Base-by-base conservation (phyloP, 2,888 invertebrate genomes). In the Boloria euphrosyne region DNA sequence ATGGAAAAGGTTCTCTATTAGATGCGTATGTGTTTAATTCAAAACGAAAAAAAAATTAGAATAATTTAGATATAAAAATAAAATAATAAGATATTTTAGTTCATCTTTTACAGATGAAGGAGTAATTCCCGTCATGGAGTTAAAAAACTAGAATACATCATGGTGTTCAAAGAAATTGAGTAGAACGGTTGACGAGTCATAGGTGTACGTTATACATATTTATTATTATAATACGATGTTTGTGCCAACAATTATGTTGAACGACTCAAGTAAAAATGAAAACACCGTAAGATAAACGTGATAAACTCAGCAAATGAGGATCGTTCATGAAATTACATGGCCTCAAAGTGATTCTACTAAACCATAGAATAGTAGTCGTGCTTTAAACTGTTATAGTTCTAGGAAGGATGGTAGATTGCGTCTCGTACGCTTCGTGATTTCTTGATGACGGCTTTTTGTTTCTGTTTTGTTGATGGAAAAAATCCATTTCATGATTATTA, bases 351-450 rank as follows among this genome's bases (percentile, higher is more conserved):
- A 70, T 74, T 71, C 72, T 65, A 71, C 72, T 67, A 74, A 73
- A 66, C 68, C 52, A 65, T 71, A 65, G 69, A 67, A 65, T 66
- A 69, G 69, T 70, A 67, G 68, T 71, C 72, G 72, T 69, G 72
- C 58, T 66, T 71, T 67, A 73, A 68, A 76, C 72, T 75, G 72
- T 73, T 76, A 76, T 77, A 72, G 73, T 80, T 78, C 77, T 65
- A 27, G 65, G 78, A 77, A 76, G 69, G 62, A 68, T 54, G 62
- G 71, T 72, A 72, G 75, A 75, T 75, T 74, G 76, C 75, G 71
- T 69, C 49, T 17, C 49, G 59, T 65, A 53, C 62, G 58, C 55
- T 55, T 67, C 69, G 69, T 72, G 69, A 62, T 64, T 69, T 63
- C 67, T 69, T 57, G 66, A 59, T 27, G 59, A 53, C 54, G 52